Percentiles rank a stretch among this genome's conserved stretches.
Evolutionary conservation across 2,797 vertebrate genomes (phyloP).

Genomic region (Morus bassanus): DNA sequence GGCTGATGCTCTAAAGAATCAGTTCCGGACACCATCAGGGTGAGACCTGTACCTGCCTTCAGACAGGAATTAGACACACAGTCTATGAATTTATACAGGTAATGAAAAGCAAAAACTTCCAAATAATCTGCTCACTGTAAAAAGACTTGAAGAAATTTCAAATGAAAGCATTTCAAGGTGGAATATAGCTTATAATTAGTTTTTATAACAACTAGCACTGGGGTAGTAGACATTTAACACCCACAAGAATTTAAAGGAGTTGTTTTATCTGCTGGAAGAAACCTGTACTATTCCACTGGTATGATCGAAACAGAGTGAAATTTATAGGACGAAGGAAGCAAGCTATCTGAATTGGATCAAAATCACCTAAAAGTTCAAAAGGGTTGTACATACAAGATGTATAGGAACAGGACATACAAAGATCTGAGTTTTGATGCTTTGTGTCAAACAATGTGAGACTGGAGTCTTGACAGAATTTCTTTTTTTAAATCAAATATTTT

Average conservation of each 20-base stretch:
- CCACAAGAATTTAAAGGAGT: constrained; percentile 53
- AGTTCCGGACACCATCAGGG: not conserved
- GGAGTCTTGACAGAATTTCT: not conserved
- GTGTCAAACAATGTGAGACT: not conserved
- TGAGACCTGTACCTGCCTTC: not conserved
- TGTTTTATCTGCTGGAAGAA: constrained; percentile 46
- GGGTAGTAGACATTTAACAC: constrained; percentile 32
- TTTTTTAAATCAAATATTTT: not conserved
- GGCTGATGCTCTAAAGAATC: not conserved
- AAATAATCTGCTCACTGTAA: not conserved
- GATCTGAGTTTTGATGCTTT: not conserved
- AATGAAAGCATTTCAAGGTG: constrained; percentile 6
- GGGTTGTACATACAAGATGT: not conserved
- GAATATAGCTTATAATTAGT: not conserved
- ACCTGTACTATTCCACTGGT: not conserved
- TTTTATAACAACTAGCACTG: not conserved
- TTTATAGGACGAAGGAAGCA: not conserved
- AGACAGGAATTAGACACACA: not conserved
- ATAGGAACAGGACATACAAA: not conserved
- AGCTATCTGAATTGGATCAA: constrained; percentile 30
- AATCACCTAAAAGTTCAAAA: not conserved
- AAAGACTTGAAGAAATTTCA: constrained; percentile 9
- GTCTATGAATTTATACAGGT: constrained; percentile 20
- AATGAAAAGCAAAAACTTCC: constrained; percentile 8
- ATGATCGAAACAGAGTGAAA: constrained; percentile 5